phyloP scores from a whole-genome alignment of 2,888 invertebrate species.

The Crocallis elinguaria region DNA sequence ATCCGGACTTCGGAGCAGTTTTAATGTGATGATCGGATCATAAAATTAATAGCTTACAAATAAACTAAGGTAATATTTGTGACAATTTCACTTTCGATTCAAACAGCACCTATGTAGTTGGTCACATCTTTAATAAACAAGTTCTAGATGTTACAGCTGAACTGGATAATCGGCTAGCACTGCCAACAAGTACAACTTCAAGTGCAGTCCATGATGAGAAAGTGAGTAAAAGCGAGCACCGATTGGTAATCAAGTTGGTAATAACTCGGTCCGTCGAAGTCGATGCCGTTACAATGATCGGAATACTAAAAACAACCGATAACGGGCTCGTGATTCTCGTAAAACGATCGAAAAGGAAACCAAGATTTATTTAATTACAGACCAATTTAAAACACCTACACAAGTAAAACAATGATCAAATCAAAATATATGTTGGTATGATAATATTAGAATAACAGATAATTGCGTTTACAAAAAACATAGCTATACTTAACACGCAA shows the following conservation, averaged over 20 bases:
- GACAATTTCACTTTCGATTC: slow-evolving; percentile 18
- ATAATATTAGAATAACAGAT: no score
- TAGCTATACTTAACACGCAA: not conserved
- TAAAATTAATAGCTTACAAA: slow-evolving; percentile 3
- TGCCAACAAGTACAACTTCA: not conserved
- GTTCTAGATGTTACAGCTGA: slow-evolving; percentile 1
- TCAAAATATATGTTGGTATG: no score
- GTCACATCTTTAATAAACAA: not conserved
- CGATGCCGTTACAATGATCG: slow-evolving; percentile 8
- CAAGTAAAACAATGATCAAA: no score
- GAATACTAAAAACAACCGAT: slow-evolving; percentile 7
- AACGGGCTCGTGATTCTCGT: not conserved
- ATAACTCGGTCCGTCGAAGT: not conserved
- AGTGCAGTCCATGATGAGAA: slow-evolving; percentile 26
- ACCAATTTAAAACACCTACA: no score
- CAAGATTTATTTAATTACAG: not conserved
- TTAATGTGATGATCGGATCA: slow-evolving; percentile 1
- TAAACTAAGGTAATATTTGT: not conserved
- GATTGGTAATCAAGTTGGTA: slow-evolving; percentile 10
- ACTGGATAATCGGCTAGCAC: slow-evolving; percentile 10
- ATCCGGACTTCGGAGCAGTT: slow-evolving; percentile 6
- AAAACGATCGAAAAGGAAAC: slow-evolving; percentile 8
- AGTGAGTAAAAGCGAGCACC: slow-evolving; percentile 29
- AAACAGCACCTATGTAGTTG: not conserved
- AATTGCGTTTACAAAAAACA: no score